Evolutionary conservation across 2,888 invertebrate species (phyloP), one percentile per base, ranked within the genome.

Genomic region (Melitaea athalia): DNA sequence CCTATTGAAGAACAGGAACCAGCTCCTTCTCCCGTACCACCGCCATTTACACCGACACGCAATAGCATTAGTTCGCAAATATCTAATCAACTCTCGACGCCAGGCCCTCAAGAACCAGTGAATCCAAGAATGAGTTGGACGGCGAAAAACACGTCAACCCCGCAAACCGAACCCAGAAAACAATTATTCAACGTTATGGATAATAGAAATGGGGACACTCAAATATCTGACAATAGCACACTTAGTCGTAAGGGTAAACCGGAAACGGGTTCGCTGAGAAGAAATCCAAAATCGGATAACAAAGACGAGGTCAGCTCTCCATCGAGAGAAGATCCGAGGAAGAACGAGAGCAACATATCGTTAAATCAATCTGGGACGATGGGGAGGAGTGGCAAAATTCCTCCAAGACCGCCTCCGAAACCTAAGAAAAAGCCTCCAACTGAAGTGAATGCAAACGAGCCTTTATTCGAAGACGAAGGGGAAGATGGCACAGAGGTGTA

Each of bases 401-500:
- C 97, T 14, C 97, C 97, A 1, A 94, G 96, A 79, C 97, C 97
- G 59, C 97, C 97, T 12, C 97, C 97, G 42, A 96, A 96, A 78
- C 96, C 96, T 63, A 97, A 96, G 88, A 97, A 96, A 93, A 95
- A 95, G 76, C 93, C 94, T 15, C 93, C 94, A 63, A 93, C 95
- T 6, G 94, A 92, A 74, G 85, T 88, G 8, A 91, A 85, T 75
- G 84, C 91, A 70, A 95, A 94, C 78, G 96, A 96, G 77, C 96
- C 97, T 70, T 88, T 97, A 73, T 97, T 97, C 81, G 97, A 97
- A 84, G 97, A 97, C 84, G 97, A 97, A 88, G 96, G 97, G 42
- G 97, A 97, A 83, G 97, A 97, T 77, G 97, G 97, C 75, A 97
- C 97, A 78, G 97, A 97, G 93, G 97, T 97, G 93, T 96, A 95